Percentiles rank a stretch among this genome's conserved stretches.
phyloP scores from a whole-genome alignment of 2,888 invertebrate genomes.

The Stenodema calcarata region DNA sequence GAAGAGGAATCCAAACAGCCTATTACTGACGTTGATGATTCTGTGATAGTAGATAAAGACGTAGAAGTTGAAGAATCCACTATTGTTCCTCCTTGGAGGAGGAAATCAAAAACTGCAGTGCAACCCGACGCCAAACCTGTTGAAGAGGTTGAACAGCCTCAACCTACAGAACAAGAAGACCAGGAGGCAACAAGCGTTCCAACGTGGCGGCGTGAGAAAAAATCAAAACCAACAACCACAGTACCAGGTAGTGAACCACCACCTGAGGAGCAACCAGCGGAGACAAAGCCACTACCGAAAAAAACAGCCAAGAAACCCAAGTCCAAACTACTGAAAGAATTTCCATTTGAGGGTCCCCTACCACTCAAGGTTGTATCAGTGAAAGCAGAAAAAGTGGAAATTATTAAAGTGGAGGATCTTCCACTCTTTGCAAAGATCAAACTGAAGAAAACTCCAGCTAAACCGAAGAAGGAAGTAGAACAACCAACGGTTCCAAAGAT shows the following conservation, averaged over 20 bases:
- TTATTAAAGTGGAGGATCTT: constrained; percentile 61
- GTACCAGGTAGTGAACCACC: not conserved
- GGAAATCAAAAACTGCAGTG: not conserved
- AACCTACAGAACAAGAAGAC: not conserved
- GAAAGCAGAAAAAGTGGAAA: constrained; percentile 52
- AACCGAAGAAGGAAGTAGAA: constrained; percentile 64
- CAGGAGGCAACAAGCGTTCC: not conserved
- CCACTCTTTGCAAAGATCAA: constrained; percentile 70
- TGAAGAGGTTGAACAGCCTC: constrained; percentile 38
- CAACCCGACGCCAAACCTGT: not conserved
- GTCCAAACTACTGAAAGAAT: not conserved
- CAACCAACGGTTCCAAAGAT: constrained; percentile 68
- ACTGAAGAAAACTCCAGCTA: constrained; percentile 60
- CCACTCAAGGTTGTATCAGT: constrained; percentile 50
- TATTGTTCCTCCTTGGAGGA: not conserved
- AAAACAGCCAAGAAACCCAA: constrained; percentile 11
- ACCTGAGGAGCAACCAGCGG: constrained; percentile 17
- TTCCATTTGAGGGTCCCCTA: constrained; percentile 40
- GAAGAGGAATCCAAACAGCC: constrained; percentile 46
- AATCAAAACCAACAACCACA: too few relatives aligned
- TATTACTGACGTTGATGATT: not conserved
- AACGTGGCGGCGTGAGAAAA: constrained; percentile 48
- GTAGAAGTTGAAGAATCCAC: not conserved
- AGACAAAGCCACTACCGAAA: constrained; percentile 53
- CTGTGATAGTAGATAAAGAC: not conserved